These are phyloP conservation scores for Drosophila birchii DNA, from an alignment of 2,888 invertebrate genomes.

Conservation along the genomic window DNA sequence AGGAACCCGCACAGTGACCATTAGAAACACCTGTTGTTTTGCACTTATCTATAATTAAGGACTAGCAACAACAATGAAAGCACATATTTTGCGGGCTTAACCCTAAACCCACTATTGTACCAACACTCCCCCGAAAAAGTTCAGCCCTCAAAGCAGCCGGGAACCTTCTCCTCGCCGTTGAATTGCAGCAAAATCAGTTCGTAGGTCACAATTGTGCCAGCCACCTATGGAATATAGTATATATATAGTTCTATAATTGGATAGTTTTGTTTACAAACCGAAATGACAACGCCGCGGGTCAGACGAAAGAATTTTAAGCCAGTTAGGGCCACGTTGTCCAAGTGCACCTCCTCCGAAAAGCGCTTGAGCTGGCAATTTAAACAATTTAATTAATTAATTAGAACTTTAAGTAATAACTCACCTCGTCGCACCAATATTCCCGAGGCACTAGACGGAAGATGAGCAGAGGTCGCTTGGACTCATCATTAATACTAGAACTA, in stretches of 20 bases:
- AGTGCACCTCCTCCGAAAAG: slow-evolving; percentile 83
- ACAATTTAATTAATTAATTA: background rate
- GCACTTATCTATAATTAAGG: slow-evolving; percentile 68
- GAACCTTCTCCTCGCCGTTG: slow-evolving; percentile 83
- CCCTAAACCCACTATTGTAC: background rate
- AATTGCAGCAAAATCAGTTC: slow-evolving; percentile 87
- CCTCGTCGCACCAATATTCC: slow-evolving; percentile 85
- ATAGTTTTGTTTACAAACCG: slow-evolving; percentile 59
- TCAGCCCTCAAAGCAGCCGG: slow-evolving; percentile 66
- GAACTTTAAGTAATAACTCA: slow-evolving; percentile 44
- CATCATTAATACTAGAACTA: slow-evolving; percentile 86
- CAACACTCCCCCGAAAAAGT: slow-evolving; percentile 11
- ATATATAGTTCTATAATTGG: slow-evolving; percentile 16
- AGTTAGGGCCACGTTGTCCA: slow-evolving; percentile 82
- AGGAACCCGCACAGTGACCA: slow-evolving; percentile 26
- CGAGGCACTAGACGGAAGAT: slow-evolving; percentile 84
- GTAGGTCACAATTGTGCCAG: slow-evolving; percentile 87
- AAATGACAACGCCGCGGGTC: slow-evolving; percentile 82
- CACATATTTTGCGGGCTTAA: slow-evolving; percentile 39
- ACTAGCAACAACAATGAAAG: slow-evolving; percentile 34
- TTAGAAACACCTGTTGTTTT: slow-evolving; percentile 71
- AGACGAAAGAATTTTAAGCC: slow-evolving; percentile 84
- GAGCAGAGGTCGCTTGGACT: slow-evolving; percentile 84
- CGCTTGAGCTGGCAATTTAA: slow-evolving; percentile 80
- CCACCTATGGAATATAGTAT: slow-evolving; percentile 83